A percentile compares a stretch with the other conserved stretches of the same genome.
These are phyloP conservation scores for Lottia scabra DNA, from an alignment of 2,888 invertebrate species.

Conservation along the genomic window DNA sequence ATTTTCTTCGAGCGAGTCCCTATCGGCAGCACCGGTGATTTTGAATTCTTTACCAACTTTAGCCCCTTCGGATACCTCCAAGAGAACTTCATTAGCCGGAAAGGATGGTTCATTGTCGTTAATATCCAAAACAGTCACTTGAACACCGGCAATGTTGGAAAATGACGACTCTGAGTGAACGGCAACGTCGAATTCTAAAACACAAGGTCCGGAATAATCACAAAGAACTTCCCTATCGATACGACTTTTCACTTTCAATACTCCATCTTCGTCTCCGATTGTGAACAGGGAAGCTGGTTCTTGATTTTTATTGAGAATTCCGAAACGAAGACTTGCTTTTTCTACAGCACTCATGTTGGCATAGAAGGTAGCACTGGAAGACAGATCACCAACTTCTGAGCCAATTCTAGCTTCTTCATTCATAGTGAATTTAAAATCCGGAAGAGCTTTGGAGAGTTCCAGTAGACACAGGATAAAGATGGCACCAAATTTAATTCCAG, in stretches of 20 bases:
- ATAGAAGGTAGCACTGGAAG: constrained; percentile 39
- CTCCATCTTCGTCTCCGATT: constrained; percentile 40
- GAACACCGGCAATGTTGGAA: constrained; percentile 47
- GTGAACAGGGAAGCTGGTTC: constrained; percentile 44
- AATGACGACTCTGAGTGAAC: constrained; percentile 44
- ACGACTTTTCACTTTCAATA: constrained; percentile 31
- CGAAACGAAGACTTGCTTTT: constrained; percentile 42
- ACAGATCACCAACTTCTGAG: constrained; percentile 44
- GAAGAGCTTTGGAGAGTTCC: not conserved
- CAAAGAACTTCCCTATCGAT: constrained; percentile 47
- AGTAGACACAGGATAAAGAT: not conserved
- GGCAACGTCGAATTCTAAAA: constrained; percentile 44
- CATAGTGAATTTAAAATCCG: constrained; percentile 33
- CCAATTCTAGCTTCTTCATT: constrained; percentile 37
- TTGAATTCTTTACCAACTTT: constrained; percentile 33
- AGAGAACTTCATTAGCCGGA: constrained; percentile 33
- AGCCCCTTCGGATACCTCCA: constrained; percentile 34
- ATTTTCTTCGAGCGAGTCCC: constrained; percentile 46
- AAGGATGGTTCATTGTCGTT: constrained; percentile 56
- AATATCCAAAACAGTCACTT: constrained; percentile 46
- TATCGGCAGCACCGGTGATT: constrained; percentile 45
- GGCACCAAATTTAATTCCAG: not conserved
- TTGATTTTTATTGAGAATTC: constrained; percentile 43
- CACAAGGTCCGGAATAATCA: constrained; percentile 33
- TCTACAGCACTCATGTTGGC: constrained; percentile 38